phyloP scores from a whole-genome alignment of 2,113 vertebrate species.

The Euleptes europaea region DNA sequence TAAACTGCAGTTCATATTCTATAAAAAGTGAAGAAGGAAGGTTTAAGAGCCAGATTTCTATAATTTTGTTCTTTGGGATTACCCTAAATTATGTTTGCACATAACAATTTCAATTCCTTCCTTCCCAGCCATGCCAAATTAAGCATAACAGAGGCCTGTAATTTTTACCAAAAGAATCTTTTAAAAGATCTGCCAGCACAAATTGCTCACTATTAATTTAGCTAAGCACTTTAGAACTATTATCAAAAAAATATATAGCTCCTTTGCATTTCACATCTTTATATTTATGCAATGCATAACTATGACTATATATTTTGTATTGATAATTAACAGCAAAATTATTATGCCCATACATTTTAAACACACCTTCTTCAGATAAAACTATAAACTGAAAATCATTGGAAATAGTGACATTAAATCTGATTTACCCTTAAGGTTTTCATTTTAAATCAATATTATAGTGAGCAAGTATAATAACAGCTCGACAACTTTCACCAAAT shows the following conservation, averaged over 20 bases:
- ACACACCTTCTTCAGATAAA: conserved; percentile 53
- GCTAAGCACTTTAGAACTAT: conserved; percentile 54
- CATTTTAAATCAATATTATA: conserved; percentile 70
- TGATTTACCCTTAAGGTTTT: conserved; percentile 67
- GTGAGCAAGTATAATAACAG: conserved; percentile 65
- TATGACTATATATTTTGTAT: conserved; percentile 58
- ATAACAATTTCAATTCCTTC: not conserved
- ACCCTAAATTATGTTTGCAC: not conserved
- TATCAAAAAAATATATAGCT: conserved; percentile 48
- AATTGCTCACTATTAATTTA: conserved; percentile 65
- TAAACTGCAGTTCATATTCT: not conserved
- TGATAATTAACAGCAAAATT: conserved; percentile 59
- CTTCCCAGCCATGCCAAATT: conserved; percentile 13
- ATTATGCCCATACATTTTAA: conserved; percentile 66
- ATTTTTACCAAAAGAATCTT: conserved; percentile 57
- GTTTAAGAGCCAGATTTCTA: not conserved
- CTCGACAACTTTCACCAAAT: conserved; percentile 61
- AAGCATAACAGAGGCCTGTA: conserved; percentile 43
- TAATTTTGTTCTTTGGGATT: not conserved
- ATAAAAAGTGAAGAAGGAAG: not conserved
- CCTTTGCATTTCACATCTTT: conserved; percentile 50
- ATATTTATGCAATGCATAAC: conserved; percentile 49
- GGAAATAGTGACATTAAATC: conserved; percentile 55
- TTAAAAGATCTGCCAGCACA: conserved; percentile 48
- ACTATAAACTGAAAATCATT: conserved; percentile 57